Evolutionary conservation across 2,113 vertebrate genomes (phyloP), one percentile per base, ranked within the genome.

Genomic region (Hyla sarda): DNA sequence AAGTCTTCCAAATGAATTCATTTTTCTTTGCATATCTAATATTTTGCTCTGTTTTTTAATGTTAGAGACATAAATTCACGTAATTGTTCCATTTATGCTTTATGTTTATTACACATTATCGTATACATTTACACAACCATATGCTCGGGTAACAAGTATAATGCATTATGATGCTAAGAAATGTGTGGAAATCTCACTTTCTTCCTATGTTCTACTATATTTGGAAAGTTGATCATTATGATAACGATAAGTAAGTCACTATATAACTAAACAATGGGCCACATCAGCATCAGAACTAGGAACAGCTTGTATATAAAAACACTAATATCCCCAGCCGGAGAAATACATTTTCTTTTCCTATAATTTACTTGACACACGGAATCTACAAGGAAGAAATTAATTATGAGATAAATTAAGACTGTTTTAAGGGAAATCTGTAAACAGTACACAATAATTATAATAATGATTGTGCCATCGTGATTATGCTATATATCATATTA

Each of bases 221-320:
- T 85, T 52, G 45, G 37, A 85, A 77, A 25, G 25, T 34, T n/a
- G 45, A 30, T 77, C 14, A 83, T 83, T 74, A 65, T 54, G 16
- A 48, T 67, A 67, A 52, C 21, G 65, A 67, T 76, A 85, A 52
- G 5, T 54, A 67, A 65, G 58, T 77, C 45, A 54, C 58, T 67
- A 65, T 76, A 25, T 67, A 67, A 67, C 41, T 60, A 52, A 65
- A 77, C 83, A 85, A 85, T 65, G 56, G 56, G 41, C 74, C 37
- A 28, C 54, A 76, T 65, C n/a, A 16, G 37, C 41, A 56, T 84
- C 52, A 52, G 28, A 67, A 25, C 60, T 32, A 41, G 25, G 25
- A 82, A 50, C 81, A 82, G 81, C 41, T 82, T 71, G 72, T 84
- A 50, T 62, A 77, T 75, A 84, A 41, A 84, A 25, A 48, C 25